Conservation (phyloP, 2,888 invertebrate species). For the Drosophila leonis region DNA sequence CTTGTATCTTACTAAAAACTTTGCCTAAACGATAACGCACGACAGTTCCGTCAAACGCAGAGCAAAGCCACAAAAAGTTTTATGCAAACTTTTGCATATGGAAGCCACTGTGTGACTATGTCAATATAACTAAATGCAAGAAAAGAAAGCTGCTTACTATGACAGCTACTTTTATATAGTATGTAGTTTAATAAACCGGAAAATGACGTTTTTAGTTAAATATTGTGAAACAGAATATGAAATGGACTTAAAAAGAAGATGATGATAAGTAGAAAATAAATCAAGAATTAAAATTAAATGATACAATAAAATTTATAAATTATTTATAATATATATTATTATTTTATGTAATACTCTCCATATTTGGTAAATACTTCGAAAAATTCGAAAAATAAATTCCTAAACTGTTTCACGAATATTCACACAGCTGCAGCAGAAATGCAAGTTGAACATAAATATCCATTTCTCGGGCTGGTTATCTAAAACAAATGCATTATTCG, state of each 20-base stretch:
- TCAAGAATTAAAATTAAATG: background rate
- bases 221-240: background rate
- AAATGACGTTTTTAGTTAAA: background rate
- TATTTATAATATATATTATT: background rate
- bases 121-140: background rate
- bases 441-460: background rate
- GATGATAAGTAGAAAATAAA: background rate
- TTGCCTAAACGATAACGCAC: conserved; percentile 2
- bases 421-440: background rate
- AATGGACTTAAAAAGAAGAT: background rate
- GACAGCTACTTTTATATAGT: background rate
- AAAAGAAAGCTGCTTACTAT: background rate
- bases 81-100: background rate
- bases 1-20: background rate
- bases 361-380: background rate
- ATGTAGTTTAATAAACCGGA: background rate
- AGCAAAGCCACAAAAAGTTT: conserved; percentile 1
- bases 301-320: background rate
- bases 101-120: background rate
- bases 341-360: background rate
- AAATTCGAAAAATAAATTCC: background rate
- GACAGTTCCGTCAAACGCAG: conserved; percentile 11
- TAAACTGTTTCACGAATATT: background rate
- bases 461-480: background rate
- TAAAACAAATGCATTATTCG: background rate